Conservation (phyloP, 2,797 vertebrate genomes). For the Austrolebias charrua region DNA sequence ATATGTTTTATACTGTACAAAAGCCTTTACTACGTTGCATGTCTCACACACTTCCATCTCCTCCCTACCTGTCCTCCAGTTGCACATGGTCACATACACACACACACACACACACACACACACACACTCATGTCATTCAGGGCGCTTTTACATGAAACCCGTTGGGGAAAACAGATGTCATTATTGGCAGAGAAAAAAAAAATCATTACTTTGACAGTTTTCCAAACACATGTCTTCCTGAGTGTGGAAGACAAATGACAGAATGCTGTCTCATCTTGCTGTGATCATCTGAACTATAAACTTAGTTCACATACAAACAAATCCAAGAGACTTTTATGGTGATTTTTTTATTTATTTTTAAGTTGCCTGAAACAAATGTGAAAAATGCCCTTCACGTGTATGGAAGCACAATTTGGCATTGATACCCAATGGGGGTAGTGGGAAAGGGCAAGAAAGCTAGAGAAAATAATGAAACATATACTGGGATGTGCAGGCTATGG, state of each 20-base stretch:
- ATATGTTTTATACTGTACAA: slow-evolving; percentile 49
- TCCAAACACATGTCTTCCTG: slow-evolving; percentile 57
- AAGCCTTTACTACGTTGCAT: slow-evolving; percentile 14
- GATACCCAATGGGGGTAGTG: slow-evolving; percentile 28
- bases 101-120: no score
- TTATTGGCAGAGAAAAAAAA: slow-evolving; percentile 67
- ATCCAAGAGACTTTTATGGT: slow-evolving; percentile 28
- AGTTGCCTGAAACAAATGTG: slow-evolving; percentile 34
- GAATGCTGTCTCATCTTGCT: slow-evolving; percentile 1
- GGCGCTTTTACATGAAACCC: slow-evolving; percentile 35
- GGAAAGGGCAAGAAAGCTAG: slow-evolving; percentile 11
- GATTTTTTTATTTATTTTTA: slow-evolving; percentile 41
- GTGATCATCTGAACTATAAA: slow-evolving; percentile 49
- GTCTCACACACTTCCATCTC: background rate
- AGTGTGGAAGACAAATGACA: slow-evolving; percentile 59
- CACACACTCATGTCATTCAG: slow-evolving; percentile 11
- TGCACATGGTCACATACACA: background rate
- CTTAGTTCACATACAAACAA: slow-evolving; percentile 48
- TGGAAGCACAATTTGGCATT: slow-evolving; percentile 50
- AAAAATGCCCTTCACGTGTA: slow-evolving; percentile 53
- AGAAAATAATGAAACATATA: slow-evolving; percentile 19
- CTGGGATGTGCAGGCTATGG: background rate
- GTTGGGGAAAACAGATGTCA: slow-evolving; percentile 70
- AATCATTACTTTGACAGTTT: slow-evolving; percentile 70
- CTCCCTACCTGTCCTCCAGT: slow-evolving; percentile 28